These are phyloP conservation scores for Sipha maydis DNA, from an alignment of 2,888 invertebrate genomes.

Conservation along the genomic window DNA sequence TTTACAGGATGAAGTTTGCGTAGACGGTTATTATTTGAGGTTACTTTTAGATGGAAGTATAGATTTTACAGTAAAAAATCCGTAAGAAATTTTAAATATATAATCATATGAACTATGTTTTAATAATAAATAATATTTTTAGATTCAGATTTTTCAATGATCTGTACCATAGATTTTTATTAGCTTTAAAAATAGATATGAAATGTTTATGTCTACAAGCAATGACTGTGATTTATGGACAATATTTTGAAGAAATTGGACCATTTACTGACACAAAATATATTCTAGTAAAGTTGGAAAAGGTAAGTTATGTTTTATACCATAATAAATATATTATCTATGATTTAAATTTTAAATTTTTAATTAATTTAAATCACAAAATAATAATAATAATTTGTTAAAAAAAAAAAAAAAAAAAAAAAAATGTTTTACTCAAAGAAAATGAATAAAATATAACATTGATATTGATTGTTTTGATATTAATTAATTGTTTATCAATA, in stretches of 20 bases:
- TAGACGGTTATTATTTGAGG: constrained; percentile 97
- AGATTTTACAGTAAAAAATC: constrained; percentile 87
- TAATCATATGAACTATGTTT: not conserved
- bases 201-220: constrained; percentile 98
- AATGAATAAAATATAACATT: not conserved
- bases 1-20: constrained; percentile 94
- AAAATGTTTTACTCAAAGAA: not conserved
- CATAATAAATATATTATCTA: not conserved
- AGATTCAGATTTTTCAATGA: constrained; percentile 90
- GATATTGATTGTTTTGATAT: too few species aligned
- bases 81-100: constrained; percentile 74
- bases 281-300: constrained; percentile 93
- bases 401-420: too few species aligned
- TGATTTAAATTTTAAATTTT: not conserved
- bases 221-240: constrained; percentile 96
- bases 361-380: not conserved
- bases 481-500: too few species aligned
- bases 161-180: constrained; percentile 95
- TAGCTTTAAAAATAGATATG: constrained; percentile 92
- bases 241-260: constrained; percentile 95
- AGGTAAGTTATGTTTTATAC: constrained; percentile 72
- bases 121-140: constrained; percentile 18
- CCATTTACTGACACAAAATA: constrained; percentile 96
- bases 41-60: constrained; percentile 91
- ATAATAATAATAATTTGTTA: not conserved